Base-by-base conservation (phyloP, 2,888 invertebrate species). In the Zonitis immaculata region DNA sequence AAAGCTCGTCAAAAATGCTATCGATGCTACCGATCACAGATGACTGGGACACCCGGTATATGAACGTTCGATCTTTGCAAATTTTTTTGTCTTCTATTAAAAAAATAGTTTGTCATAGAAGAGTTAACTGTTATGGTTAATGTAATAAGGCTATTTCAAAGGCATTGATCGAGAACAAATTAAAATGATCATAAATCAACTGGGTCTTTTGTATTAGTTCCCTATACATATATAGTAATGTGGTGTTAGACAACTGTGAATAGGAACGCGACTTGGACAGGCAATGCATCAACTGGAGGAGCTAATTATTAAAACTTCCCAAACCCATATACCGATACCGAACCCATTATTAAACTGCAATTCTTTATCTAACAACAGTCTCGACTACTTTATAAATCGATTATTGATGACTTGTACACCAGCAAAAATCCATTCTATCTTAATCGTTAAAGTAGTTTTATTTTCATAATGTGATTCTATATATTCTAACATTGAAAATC, bases 111-210 rank as follows among this genome's bases (percentile, higher is more conserved):
- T n/a, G n/a, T n/a, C n/a, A n/a, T n/a, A n/a, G n/a, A n/a, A n/a
- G 22, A 22, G 22, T 22, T 22, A 5, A 22, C 22, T 5, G 22
- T 22, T 22, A 22, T 22, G 22, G 22, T 22, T 39, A n/a, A n/a
- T 32, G 9, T 39, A 20, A 20, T 18, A 8, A 39, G 20, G 20
- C 26, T 4, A 1, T 35, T 18, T 20, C 11, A n/a, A n/a, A n/a
- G 9, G 18, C 44, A 46, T 52, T 61, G 61, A 61, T 61, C 59
- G 51, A 16, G 47, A 61, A 56, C 58, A 61, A 61, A 61, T 61
- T 61, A 61, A 61, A 59, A 61, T 57, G 51, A 39, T 45, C 56
- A 59, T 61, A 61, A 61, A 61, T 61, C 61, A 59, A 27, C 32
- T n/a, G 12, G 44, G 44, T 54, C 39, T 39, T 56, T 57, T 59